A percentile compares a stretch with the other conserved stretches of the same genome.
Conservation (phyloP, 2,888 invertebrate genomes). For the Uloborus plumipes region DNA sequence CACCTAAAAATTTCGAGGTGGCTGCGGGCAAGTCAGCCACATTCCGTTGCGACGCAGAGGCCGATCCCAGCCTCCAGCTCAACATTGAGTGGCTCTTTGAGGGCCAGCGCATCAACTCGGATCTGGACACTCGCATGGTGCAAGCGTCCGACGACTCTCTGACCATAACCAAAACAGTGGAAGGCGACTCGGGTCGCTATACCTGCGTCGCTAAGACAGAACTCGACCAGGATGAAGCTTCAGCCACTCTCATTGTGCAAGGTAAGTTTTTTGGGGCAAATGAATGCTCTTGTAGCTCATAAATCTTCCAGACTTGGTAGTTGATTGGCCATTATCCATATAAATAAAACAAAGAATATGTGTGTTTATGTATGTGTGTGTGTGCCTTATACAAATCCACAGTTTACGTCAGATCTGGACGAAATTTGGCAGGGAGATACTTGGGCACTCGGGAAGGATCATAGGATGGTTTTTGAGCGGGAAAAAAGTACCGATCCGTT, state of each 20-base stretch:
- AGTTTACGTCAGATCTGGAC: too few species aligned
- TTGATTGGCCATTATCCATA: not conserved
- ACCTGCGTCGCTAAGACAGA: slow-evolving; percentile 93
- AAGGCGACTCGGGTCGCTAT: slow-evolving; percentile 94
- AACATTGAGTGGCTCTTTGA: slow-evolving; percentile 90
- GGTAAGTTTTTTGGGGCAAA: slow-evolving; percentile 72
- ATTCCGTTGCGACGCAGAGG: slow-evolving; percentile 89
- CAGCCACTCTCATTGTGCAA: slow-evolving; percentile 93
- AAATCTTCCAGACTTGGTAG: not conserved
- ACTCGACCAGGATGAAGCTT: slow-evolving; percentile 86
- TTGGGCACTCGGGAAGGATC: too few species aligned
- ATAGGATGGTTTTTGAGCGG: too few species aligned
- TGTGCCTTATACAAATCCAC: too few species aligned
- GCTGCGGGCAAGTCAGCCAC: slow-evolving; percentile 91
- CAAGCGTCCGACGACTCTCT: slow-evolving; percentile 87
- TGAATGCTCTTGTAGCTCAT: not conserved
- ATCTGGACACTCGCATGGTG: slow-evolving; percentile 85
- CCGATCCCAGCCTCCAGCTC: slow-evolving; percentile 85
- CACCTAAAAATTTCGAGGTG: slow-evolving; percentile 92
- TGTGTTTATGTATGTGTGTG: too few species aligned
- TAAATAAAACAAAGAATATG: too few species aligned
- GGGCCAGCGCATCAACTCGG: slow-evolving; percentile 88
- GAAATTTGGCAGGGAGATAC: too few species aligned
- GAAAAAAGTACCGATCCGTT: too few species aligned
- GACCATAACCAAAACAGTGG: slow-evolving; percentile 92